phyloP scores from a whole-genome alignment of 2,113 vertebrate species.

The Otocyon megalotis region DNA sequence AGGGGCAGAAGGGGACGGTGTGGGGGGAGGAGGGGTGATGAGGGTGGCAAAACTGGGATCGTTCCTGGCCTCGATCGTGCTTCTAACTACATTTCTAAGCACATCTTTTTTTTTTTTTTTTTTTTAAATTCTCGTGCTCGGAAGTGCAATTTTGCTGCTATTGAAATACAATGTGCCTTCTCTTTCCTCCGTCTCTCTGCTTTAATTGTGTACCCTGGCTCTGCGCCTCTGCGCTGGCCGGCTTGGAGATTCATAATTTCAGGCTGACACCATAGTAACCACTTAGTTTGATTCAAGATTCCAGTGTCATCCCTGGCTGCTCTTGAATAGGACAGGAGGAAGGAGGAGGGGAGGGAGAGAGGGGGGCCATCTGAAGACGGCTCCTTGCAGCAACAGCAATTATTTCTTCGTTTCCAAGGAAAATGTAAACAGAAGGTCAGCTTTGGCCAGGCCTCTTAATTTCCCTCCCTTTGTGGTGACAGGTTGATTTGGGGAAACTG shows the following conservation, averaged over 20 bases:
- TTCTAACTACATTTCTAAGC: conserved; percentile 83
- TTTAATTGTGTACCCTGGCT: conserved; percentile 86
- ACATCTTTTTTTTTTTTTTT: not conserved
- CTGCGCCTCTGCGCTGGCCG: conserved; percentile 84
- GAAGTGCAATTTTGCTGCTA: conserved; percentile 83
- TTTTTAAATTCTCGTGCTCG: conserved; percentile 29
- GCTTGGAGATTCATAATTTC: conserved; percentile 88
- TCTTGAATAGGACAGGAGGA: conserved; percentile 84
- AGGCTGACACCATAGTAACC: conserved; percentile 90
- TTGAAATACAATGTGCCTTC: conserved; percentile 85
- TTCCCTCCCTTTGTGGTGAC: conserved; percentile 77
- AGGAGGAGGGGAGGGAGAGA: not conserved
- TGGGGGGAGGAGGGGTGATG: not conserved
- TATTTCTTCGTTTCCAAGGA: conserved; percentile 85
- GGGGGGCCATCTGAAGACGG: conserved; percentile 83
- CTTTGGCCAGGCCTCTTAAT: conserved; percentile 82
- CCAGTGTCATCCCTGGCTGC: conserved; percentile 87
- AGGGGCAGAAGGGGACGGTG: not conserved
- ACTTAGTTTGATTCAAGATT: conserved; percentile 88
- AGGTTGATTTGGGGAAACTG: conserved; percentile 78
- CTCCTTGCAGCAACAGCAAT: conserved; percentile 84
- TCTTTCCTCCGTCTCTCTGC: conserved; percentile 79
- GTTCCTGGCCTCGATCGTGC: conserved; percentile 70
- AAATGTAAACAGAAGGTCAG: conserved; percentile 88
- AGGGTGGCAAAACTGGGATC: conserved; percentile 39